Percentiles rank a stretch among this genome's conserved stretches.
Conservation (phyloP, 2,888 invertebrate genomes). For the Lepas anatifera region DNA sequence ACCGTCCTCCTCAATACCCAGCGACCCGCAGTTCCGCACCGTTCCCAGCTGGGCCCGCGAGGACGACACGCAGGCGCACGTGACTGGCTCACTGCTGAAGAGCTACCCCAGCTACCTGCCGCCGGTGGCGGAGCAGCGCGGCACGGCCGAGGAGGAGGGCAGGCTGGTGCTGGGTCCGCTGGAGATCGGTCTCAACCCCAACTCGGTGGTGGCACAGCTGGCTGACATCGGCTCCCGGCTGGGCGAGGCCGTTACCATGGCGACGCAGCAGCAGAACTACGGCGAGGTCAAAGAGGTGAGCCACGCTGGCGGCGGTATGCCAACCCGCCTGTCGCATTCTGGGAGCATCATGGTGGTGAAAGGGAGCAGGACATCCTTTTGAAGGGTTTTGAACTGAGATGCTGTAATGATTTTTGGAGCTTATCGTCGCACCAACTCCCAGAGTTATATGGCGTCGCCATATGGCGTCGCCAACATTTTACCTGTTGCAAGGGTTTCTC, state of each 20-base stretch:
- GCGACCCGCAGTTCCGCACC: not conserved
- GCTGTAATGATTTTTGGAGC: too few relatives aligned
- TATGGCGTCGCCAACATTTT: too few relatives aligned
- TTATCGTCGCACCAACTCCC: too few relatives aligned
- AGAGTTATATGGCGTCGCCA: too few relatives aligned
- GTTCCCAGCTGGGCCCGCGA: not conserved
- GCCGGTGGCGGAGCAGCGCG: not conserved
- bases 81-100: not conserved
- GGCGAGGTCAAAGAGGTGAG: not conserved
- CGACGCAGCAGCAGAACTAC: not conserved
- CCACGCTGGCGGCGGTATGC: too few relatives aligned
- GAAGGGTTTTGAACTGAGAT: too few relatives aligned
- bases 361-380: too few relatives aligned
- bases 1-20: not conserved
- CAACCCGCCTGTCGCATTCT: too few relatives aligned
- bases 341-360: too few relatives aligned
- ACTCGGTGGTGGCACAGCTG: not conserved
- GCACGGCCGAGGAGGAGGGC: not conserved
- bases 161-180: not conserved
- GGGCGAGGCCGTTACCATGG: not conserved
- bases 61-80: not conserved
- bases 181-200: not conserved
- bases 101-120: slow-evolving; percentile 8
- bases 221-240: not conserved
- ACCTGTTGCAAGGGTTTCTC: too few relatives aligned